Base-by-base conservation (phyloP, 2,888 invertebrate genomes). In the Cryptus armator region DNA sequence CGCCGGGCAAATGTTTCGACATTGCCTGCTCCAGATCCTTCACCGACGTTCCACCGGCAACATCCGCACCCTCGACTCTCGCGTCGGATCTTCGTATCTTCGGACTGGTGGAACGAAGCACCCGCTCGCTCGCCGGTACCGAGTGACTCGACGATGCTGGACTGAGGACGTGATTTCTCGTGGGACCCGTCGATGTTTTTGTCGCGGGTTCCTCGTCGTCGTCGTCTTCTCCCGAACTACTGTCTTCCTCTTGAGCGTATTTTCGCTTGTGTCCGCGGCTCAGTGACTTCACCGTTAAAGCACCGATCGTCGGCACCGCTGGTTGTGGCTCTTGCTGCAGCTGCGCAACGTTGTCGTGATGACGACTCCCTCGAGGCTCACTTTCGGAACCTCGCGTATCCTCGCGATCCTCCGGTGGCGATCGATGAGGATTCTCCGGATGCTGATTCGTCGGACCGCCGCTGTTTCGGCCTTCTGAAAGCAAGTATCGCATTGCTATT, bases 21-120 rank as follows among this genome's bases (percentile, higher is more conserved):
- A 99, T 99, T 66, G 98, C 99, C 91, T 98, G 98, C 94, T 99
- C 99, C 89, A 99, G 95, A 91, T 99, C 98, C 94, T 98, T 98
- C 0, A 98, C 98, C 1, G 98, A 97, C 0, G 95, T 92, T 6
- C 94, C 93, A 0, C 96, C 95, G 0, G 94, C 94, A 62, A 90
- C 91, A 46, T 92, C 89, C 10, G 87, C 19, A 4, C 83, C 14
- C 32, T 89, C 90, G 12, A 10, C 19, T 16, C 81, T 86, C 1
- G 83, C 81, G 53, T 90, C 90, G 0, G 89, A 88, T 86, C 93
- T 88, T 81, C 92, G 87, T 0, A 92, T 86, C 84, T 93, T 94
- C 1, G 93, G 94, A 83, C 93, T 93, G 44, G 89, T 86, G 16
- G 92, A 87, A 46, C 90, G 94, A 91, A 77, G 93, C 81, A 91